phyloP scores from a whole-genome alignment of 2,113 vertebrate genomes.

The Halcyon senegalensis region DNA sequence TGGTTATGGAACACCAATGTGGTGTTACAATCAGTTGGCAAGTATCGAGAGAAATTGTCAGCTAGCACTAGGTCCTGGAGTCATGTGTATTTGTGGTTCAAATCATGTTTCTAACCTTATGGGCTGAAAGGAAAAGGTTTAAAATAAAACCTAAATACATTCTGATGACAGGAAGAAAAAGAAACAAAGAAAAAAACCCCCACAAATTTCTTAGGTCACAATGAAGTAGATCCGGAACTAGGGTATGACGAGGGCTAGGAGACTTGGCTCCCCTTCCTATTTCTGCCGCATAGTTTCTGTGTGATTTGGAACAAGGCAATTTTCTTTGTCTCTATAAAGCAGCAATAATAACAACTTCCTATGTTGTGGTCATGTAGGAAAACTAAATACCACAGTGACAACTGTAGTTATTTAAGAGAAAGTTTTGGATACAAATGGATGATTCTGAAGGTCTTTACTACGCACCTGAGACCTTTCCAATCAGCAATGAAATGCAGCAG shows the following conservation, averaged over 20 bases:
- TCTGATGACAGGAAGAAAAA: constrained; percentile 48
- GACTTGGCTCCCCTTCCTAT: neutral
- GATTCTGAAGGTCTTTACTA: neutral
- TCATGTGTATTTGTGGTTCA: neutral
- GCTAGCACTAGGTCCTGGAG: neutral
- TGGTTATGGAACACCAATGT: accelerated
- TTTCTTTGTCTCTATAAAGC: neutral
- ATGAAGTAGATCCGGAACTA: constrained; percentile 32
- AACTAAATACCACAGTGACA: neutral
- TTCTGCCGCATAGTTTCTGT: neutral
- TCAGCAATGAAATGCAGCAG: neutral
- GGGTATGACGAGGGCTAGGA: neutral
- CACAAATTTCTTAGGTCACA: neutral
- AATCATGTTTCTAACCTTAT: neutral
- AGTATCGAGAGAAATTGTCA: neutral
- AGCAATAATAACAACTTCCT: neutral
- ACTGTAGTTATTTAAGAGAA: neutral
- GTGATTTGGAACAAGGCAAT: neutral
- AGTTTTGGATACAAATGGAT: neutral
- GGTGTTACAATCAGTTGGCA: neutral
- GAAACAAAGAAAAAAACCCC: constrained; percentile 32
- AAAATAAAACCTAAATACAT: neutral
- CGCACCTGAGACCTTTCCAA: neutral
- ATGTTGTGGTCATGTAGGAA: neutral
- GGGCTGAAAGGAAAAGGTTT: neutral